These are phyloP conservation scores for Setipinna tenuifilis DNA, from an alignment of 2,797 vertebrate genomes.

Conservation along the genomic window DNA sequence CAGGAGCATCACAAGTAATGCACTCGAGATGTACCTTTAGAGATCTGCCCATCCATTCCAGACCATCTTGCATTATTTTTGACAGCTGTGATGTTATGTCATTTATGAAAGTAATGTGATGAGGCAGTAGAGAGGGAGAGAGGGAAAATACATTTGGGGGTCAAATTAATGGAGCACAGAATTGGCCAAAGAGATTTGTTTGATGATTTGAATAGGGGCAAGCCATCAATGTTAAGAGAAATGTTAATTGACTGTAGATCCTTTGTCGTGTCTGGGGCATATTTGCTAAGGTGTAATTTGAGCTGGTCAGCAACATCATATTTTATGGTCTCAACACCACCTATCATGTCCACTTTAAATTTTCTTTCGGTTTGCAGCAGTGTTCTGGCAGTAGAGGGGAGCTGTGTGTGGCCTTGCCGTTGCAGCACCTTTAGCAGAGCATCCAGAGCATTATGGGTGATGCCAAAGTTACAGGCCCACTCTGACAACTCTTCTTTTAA, in stretches of 20 bases:
- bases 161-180: constrained; percentile 30
- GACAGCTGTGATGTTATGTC: background rate
- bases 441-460: constrained; percentile 4
- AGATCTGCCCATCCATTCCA: constrained; percentile 2
- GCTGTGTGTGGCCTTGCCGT: background rate
- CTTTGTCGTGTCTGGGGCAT: background rate
- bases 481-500: constrained; percentile 14
- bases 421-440: background rate
- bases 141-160: constrained; percentile 29
- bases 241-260: constrained; percentile 8
- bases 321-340: constrained; percentile 11
- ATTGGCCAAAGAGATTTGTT: constrained; percentile 24
- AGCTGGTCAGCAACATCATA: constrained; percentile 19
- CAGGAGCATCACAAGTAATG: constrained; percentile 28
- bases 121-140: background rate
- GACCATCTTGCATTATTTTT: constrained; percentile 9
- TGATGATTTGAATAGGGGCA: background rate
- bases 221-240: constrained; percentile 20
- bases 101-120: background rate
- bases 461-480: background rate
- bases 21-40: background rate
- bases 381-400: background rate
- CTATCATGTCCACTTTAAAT: background rate
- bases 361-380: background rate
- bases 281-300: background rate